phyloP scores from a whole-genome alignment of 2,888 invertebrate genomes.

The Phengaris alcon region DNA sequence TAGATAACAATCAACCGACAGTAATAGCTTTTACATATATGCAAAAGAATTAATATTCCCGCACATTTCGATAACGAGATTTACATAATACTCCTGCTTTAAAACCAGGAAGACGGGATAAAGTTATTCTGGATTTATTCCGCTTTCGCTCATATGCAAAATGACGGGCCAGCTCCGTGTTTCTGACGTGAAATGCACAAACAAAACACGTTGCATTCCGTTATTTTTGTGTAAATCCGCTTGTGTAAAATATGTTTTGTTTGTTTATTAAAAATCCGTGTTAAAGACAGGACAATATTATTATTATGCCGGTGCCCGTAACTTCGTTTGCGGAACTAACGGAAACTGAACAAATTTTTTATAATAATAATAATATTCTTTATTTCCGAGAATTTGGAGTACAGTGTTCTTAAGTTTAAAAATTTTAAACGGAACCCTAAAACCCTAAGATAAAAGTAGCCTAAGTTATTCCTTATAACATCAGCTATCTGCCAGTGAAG shows the following conservation, averaged over 20 bases:
- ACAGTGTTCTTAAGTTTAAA: no score
- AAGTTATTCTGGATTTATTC: constrained; percentile 59
- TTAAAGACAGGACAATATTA: not conserved
- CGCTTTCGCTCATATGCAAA: constrained; percentile 55
- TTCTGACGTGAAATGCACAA: constrained; percentile 34
- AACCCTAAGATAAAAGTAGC: no score
- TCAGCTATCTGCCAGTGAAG: no score
- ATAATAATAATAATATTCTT: no score
- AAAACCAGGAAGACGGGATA: constrained; percentile 54
- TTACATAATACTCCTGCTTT: constrained; percentile 59
- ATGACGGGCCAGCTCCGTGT: constrained; percentile 39
- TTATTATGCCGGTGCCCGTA: no score
- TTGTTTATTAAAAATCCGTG: not conserved
- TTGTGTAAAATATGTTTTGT: not conserved
- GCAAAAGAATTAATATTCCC: not conserved
- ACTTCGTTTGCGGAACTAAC: no score
- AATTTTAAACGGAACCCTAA: no score
- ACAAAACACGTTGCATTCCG: constrained; percentile 33
- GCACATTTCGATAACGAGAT: constrained; percentile 33
- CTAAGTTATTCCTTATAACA: no score
- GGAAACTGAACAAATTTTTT: no score
- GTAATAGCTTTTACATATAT: not conserved
- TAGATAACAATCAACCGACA: no score
- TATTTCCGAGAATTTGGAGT: no score
- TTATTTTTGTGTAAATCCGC: constrained; percentile 28